These are phyloP conservation scores for Conops quadrifasciatus DNA, from an alignment of 2,888 invertebrate genomes.

Conservation along the genomic window DNA sequence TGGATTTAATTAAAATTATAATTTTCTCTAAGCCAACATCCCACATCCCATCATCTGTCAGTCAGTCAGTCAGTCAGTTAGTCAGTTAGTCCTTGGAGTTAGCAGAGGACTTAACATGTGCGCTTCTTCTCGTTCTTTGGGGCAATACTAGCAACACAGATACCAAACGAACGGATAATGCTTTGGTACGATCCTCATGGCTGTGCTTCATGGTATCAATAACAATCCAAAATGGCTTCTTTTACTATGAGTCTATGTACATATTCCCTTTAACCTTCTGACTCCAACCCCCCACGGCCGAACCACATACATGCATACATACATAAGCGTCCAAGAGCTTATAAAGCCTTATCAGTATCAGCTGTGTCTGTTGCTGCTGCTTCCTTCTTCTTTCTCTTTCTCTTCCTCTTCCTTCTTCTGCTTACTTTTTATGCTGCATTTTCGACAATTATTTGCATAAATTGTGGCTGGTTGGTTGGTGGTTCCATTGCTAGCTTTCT, in stretches of 20 bases:
- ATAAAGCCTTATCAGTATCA: no score
- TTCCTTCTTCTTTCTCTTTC: background rate
- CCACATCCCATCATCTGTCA: no score
- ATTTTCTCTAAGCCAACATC: constrained; percentile 17
- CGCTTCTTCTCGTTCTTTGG: no score
- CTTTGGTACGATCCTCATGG: background rate
- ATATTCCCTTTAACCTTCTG: no score
- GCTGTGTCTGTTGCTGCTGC: no score
- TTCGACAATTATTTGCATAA: constrained; percentile 32
- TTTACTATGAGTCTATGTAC: background rate
- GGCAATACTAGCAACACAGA: background rate
- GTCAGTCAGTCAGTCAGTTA: background rate
- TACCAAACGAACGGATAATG: background rate
- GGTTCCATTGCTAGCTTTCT: constrained; percentile 26
- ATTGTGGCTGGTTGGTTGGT: constrained; percentile 19
- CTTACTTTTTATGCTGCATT: background rate
- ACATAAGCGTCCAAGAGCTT: no score
- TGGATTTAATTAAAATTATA: constrained; percentile 40
- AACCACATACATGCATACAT: no score
- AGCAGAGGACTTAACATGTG: no score
- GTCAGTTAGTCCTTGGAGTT: no score
- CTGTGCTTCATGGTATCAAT: constrained; percentile 19
- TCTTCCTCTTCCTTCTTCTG: background rate
- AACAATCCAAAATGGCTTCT: constrained; percentile 16
- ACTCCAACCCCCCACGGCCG: no score